These are phyloP conservation scores for Chamaetylas fuelleborni DNA, from an alignment of 2,113 vertebrate genomes.

Conservation along the genomic window DNA sequence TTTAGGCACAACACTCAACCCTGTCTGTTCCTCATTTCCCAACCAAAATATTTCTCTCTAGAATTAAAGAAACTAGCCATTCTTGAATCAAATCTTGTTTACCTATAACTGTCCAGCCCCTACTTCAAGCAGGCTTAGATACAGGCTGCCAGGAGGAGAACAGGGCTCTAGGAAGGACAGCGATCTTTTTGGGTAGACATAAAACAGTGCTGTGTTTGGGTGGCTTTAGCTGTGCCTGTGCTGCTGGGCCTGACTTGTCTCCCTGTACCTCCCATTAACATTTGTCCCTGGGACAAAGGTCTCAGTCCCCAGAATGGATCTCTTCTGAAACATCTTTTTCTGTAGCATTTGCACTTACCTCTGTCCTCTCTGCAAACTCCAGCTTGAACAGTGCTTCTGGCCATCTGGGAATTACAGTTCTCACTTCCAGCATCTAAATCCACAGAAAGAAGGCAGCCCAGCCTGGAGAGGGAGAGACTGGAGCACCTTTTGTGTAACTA, in stretches of 20 bases:
- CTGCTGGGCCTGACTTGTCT: background rate
- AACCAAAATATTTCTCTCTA: background rate
- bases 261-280: background rate
- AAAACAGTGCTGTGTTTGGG: background rate
- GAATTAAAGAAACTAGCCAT: background rate
- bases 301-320: rapidly evolving
- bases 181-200: background rate
- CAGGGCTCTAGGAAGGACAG: background rate
- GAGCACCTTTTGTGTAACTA: background rate
- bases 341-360: background rate
- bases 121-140: background rate
- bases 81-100: background rate
- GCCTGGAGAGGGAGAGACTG: background rate
- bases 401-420: background rate
- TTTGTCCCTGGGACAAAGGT: background rate
- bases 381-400: background rate
- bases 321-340: background rate
- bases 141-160: background rate
- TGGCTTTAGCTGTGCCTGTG: background rate
- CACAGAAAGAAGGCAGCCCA: background rate
- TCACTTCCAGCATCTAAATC: background rate
- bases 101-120: background rate
- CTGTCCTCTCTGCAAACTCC: background rate
- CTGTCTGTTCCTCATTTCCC: background rate
- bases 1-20: background rate